These are phyloP conservation scores for Semotilus atromaculatus DNA, from an alignment of 2,797 vertebrate species.

Conservation along the genomic window DNA sequence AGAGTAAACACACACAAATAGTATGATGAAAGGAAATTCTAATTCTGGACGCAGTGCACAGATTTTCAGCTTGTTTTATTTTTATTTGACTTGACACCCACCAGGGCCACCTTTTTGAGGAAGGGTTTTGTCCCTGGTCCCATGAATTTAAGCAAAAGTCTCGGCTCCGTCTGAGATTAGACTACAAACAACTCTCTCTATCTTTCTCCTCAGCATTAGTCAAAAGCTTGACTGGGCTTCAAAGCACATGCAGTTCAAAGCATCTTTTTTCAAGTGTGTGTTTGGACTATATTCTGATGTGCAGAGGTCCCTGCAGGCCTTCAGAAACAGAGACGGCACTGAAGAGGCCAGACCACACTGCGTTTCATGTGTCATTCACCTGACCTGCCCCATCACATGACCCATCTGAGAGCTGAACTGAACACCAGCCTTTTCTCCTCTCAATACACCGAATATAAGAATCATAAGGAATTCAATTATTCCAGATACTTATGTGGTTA, in stretches of 20 bases:
- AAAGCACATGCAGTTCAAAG: conserved; percentile 53
- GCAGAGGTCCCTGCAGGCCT: neutral
- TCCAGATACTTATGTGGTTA: neutral
- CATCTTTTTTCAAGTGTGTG: conserved; percentile 21
- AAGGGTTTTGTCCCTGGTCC: neutral
- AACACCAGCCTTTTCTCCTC: neutral
- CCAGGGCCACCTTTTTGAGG: neutral
- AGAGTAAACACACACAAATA: neutral
- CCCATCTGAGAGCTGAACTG: neutral
- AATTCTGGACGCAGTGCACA: neutral
- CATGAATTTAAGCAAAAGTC: neutral
- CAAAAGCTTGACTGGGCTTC: conserved; percentile 46
- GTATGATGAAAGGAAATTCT: neutral
- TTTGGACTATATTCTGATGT: conserved; percentile 41
- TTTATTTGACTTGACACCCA: neutral
- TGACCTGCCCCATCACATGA: conserved; percentile 8
- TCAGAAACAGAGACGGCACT: neutral
- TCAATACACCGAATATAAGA: too few relatives aligned
- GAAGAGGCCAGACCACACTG: neutral
- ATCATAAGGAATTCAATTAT: neutral
- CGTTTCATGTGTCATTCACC: conserved; percentile 15
- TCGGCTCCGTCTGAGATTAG: neutral
- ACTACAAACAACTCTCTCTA: neutral
- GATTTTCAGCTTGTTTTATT: neutral
- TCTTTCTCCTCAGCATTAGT: conserved; percentile 13